Evolutionary conservation across 2,797 vertebrate genomes (phyloP), one percentile per base, ranked within the genome.

Genomic region (Crocodylus rhombifer): DNA sequence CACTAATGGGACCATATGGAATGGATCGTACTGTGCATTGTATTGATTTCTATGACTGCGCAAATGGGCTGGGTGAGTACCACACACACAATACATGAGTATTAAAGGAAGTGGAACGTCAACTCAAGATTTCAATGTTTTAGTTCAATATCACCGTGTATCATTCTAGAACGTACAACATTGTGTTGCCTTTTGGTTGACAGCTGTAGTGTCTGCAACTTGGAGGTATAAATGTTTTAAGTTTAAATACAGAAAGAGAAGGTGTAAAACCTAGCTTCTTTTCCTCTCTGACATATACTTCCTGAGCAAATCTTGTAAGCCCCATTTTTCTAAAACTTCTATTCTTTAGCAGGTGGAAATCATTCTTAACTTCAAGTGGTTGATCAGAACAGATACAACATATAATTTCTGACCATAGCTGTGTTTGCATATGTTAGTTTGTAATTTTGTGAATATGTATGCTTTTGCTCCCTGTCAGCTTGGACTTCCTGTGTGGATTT

Each of bases 1-100:
- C 99, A 18, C 97, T 99, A 67, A 99, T 99, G 99, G 99, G 99
- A 97, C 98, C 99, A 0, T 98, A 99, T 0, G 99, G 98, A 91
- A 98, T 98, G 67, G 98, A 99, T 76, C 98, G 98, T 33, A 97
- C 98, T 1, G 98, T 98, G 86, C 98, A 99, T 83, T 98, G 98
- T 94, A 98, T 99, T 88, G 98, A 99, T 82, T 99, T 99, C 96
- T 98, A 97, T 1, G 98, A 99, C 95, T 99, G 99, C 83, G 98
- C 98, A 92, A 99, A 99, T 0, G 99, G 99, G 63, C 97, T 99
- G 84, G 99, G 99, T 99, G 96, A 97, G 96, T 94, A 3, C 13
- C 10, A 51, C 23, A 4, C 14, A 30, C 28, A 20, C 26, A 8
- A 16, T 6, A 42, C 15, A 6, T 20, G 55, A 28, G 78, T 63